These are phyloP conservation scores for Trogon surrucura DNA, from an alignment of 2,113 vertebrate genomes.

Conservation along the genomic window DNA sequence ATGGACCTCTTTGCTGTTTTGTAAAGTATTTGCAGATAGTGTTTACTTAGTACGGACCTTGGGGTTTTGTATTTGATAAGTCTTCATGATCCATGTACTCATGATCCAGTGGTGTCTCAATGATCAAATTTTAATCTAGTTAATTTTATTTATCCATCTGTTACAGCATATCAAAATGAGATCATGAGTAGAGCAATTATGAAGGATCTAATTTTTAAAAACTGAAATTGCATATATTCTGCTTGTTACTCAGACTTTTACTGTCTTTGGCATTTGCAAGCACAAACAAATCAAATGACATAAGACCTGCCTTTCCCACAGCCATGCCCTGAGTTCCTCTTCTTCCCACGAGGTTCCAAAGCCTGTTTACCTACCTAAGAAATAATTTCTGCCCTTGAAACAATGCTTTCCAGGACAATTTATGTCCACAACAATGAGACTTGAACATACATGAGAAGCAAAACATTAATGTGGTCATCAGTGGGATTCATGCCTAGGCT, in stretches of 20 bases:
- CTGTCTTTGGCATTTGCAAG: background rate
- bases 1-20: background rate
- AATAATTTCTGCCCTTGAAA: background rate
- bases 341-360: background rate
- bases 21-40: background rate
- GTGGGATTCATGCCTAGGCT: background rate
- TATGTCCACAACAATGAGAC: background rate
- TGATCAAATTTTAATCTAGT: background rate
- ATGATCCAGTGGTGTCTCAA: background rate
- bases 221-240: background rate
- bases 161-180: background rate
- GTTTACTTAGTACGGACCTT: background rate
- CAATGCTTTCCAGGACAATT: background rate
- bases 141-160: slow-evolving; percentile 18
- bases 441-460: background rate
- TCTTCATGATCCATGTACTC: background rate
- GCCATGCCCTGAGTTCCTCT: background rate
- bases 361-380: background rate
- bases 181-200: background rate
- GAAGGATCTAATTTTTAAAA: background rate
- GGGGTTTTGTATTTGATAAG: background rate
- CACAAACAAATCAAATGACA: background rate
- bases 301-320: background rate
- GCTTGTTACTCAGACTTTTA: background rate
- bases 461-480: background rate